Conservation (phyloP, 2,888 invertebrate genomes). For the Trichopria drosophilae region DNA sequence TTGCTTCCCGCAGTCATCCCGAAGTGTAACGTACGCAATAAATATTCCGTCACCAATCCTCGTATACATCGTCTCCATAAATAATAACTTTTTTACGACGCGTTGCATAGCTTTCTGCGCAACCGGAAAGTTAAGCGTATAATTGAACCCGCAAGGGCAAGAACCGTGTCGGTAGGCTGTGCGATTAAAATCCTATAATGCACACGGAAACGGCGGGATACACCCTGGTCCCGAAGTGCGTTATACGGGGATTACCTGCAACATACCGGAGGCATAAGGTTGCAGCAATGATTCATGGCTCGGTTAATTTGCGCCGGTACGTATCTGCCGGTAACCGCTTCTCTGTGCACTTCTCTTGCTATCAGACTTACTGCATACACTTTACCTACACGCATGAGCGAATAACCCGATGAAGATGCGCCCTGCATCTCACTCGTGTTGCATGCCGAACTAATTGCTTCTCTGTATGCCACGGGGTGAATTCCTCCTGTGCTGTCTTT, state of each 20-base stretch:
- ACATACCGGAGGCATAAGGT: conserved; percentile 12
- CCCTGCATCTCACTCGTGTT: conserved; percentile 21
- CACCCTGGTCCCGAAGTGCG: conserved; percentile 21
- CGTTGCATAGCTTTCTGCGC: too few species aligned
- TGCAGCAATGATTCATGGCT: conserved; percentile 38
- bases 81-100: too few species aligned
- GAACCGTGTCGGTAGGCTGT: conserved; percentile 5
- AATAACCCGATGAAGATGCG: conserved; percentile 29
- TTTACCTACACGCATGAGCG: neutral
- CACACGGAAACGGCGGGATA: conserved; percentile 33
- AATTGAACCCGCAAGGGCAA: too few species aligned
- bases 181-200: conserved; percentile 47
- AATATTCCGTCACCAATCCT: too few species aligned
- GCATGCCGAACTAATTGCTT: conserved; percentile 32
- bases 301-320: conserved; percentile 38
- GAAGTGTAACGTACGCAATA: too few species aligned
- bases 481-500: too few species aligned
- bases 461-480: conserved; percentile 25
- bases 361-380: too few species aligned
- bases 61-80: too few species aligned
- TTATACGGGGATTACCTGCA: conserved; percentile 27
- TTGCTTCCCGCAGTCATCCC: too few species aligned
- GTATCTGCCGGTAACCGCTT: conserved; percentile 10
- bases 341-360: too few species aligned
- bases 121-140: too few species aligned